phyloP scores from a whole-genome alignment of 2,797 vertebrate species.

The Ibycter americanus region DNA sequence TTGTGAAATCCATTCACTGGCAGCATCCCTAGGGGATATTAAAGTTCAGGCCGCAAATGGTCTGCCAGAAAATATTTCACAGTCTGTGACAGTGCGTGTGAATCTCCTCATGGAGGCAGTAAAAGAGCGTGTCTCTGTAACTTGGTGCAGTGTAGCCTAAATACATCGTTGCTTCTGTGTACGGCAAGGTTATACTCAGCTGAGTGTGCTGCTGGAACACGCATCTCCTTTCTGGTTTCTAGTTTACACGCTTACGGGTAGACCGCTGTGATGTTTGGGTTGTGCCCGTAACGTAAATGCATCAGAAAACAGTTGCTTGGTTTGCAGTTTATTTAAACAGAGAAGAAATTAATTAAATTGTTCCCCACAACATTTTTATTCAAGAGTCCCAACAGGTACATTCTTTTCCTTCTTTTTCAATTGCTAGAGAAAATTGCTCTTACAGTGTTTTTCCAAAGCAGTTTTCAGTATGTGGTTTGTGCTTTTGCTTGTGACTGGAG shows the following conservation, averaged over 20 bases:
- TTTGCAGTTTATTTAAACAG: not conserved
- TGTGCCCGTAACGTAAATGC: accelerated
- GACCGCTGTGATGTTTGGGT: not conserved
- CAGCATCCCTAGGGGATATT: not conserved
- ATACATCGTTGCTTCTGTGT: not conserved
- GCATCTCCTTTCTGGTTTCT: not conserved
- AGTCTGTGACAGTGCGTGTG: not conserved
- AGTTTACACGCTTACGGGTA: not conserved
- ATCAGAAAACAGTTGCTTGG: accelerated
- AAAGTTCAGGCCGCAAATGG: not conserved
- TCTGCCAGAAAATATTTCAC: not conserved
- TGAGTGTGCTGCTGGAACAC: not conserved
- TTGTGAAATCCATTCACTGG: not conserved
- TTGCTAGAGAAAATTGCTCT: not conserved
- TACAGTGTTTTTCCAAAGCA: not conserved
- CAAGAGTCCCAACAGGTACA: not conserved
- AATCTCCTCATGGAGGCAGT: conserved; percentile 68
- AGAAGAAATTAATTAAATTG: not conserved
- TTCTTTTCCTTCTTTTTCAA: not conserved
- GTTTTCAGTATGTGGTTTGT: not conserved
- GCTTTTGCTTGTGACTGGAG: not conserved
- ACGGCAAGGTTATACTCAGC: not conserved
- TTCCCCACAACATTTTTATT: not conserved
- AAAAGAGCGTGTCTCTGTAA: not conserved
- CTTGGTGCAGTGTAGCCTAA: not conserved